Evolutionary conservation across 2,113 vertebrate genomes (phyloP).

Genomic region (Notiomystis cincta): DNA sequence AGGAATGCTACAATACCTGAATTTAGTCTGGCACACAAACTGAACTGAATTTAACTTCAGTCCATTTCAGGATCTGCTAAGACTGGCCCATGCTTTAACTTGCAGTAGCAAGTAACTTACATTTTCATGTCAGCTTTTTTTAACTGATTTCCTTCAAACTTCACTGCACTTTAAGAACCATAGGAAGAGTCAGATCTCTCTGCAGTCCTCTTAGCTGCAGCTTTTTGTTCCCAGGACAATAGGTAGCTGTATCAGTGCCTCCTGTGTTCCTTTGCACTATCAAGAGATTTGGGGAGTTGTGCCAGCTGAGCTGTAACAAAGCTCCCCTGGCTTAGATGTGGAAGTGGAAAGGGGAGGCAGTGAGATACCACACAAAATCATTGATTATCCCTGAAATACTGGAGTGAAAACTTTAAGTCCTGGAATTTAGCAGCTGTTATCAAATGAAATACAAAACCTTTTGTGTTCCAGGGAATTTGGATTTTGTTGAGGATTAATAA

Average conservation of each 20-base stretch:
- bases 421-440: not conserved
- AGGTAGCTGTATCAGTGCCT: not conserved
- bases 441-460: not conserved
- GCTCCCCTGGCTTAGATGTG: not conserved
- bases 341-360: not conserved
- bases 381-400: not conserved
- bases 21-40: not conserved
- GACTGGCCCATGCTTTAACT: not conserved
- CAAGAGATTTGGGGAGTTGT: not conserved
- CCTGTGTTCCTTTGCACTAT: not conserved
- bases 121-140: not conserved
- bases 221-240: not conserved
- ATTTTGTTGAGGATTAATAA: not conserved
- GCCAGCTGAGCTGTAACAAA: not conserved
- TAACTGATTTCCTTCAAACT: not conserved
- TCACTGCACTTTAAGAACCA: not conserved
- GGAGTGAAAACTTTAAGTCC: not conserved
- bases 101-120: not conserved
- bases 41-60: not conserved
- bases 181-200: not conserved
- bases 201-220: not conserved
- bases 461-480: not conserved
- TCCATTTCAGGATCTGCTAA: not conserved
- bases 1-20: slow-evolving; percentile 54
- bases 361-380: not conserved